Base-by-base conservation (phyloP, 2,113 vertebrate species). In the Elephas maximus region DNA sequence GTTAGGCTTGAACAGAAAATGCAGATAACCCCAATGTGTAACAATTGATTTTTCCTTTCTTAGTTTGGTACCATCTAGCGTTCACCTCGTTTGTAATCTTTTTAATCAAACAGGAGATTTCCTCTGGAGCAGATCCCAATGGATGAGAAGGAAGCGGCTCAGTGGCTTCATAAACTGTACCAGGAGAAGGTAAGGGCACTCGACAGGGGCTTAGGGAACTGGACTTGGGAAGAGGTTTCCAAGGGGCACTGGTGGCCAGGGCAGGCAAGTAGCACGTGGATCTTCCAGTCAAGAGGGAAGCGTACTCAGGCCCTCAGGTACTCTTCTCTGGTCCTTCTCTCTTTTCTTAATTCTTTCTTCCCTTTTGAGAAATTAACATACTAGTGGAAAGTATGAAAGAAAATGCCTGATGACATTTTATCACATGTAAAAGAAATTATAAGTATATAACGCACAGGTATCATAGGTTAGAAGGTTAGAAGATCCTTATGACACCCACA, bases 141-240 rank as follows among this genome's bases (percentile, higher is more conserved):
- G 90, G 99, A 99, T 98, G 99, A 99, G 96, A 99, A 99, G 80
- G 99, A 99, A 98, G 99, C 99, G 37, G 99, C 99, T 17, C 98
- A 97, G 91, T 99, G 99, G 99, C 99, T 99, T 96, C 99, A 99
- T 97, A 99, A 99, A 96, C 99, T 99, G 96, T 99, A 99, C 98
- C 99, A 99, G 98, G 99, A 99, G 97, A 99, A 99, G 99, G 99
- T 99, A 98, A 98, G 89, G 18, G 53, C 2, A 5, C 73, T 6
- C 12, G 0, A 41, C 76, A 2, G 8, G 2, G 23, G n/a, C 8
- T 17, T 15, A 1, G 24, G 11, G 44, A 5, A 45, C 33, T 3
- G 44, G 37, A 2, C 86, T 9, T 18, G 0, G 11, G 14, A 18
- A 33, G 87, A 24, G 53, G 20, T 15, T 20, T 4, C 1, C 0